phyloP scores from a whole-genome alignment of 1,140 invertebrate species.

The Temnothorax curvispinosus region DNA sequence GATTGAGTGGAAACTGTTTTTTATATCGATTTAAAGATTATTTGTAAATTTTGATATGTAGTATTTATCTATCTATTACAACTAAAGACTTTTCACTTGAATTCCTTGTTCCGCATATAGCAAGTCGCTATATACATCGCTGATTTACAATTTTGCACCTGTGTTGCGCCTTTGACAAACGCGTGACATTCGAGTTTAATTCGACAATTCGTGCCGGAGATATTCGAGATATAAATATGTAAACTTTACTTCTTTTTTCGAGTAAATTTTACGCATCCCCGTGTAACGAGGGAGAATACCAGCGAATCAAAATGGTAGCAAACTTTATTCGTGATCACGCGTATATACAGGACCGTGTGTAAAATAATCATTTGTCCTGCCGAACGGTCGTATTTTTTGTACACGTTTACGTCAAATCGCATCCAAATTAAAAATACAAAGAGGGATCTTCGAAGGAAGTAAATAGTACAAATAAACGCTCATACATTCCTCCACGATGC shows the following conservation, averaged over 20 bases:
- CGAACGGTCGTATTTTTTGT: conserved; percentile 12
- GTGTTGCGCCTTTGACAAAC: conserved; percentile 14
- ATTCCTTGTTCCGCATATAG: conserved; percentile 26
- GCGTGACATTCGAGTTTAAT: conserved; percentile 19
- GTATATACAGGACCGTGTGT: neutral
- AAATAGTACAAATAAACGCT: conserved; percentile 52
- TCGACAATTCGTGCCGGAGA: neutral
- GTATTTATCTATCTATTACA: conserved; percentile 54
- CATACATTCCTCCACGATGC: conserved; percentile 26
- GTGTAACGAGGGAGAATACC: neutral
- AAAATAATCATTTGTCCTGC: conserved; percentile 32
- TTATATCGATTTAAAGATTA: conserved; percentile 74
- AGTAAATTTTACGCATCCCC: neutral
- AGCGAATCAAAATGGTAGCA: conserved; percentile 24
- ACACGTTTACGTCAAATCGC: neutral
- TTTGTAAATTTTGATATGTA: conserved; percentile 71
- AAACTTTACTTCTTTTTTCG: neutral
- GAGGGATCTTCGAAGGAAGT: neutral
- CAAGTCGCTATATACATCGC: conserved; percentile 7
- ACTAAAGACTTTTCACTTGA: conserved; percentile 33
- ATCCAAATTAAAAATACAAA: conserved; percentile 23
- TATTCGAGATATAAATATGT: neutral
- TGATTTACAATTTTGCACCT: conserved; percentile 43
- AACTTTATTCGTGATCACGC: neutral
- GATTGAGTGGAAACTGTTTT: conserved; percentile 62